Base-by-base conservation (phyloP, 2,888 invertebrate genomes). In the Sericinus montela region DNA sequence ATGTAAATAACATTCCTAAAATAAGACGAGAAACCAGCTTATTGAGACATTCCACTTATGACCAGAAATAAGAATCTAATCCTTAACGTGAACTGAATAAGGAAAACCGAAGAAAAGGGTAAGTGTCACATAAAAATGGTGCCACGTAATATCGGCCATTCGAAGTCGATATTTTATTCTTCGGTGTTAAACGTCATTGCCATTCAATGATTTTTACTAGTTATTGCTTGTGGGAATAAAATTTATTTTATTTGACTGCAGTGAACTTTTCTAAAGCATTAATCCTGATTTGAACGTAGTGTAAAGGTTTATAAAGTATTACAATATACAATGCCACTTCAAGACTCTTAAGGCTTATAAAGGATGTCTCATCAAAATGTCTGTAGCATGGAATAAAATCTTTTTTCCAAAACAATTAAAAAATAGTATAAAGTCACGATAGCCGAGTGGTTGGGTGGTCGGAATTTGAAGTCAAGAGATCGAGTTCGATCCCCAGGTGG, bases 91-190 rank as follows among this genome's bases (percentile, higher is more conserved):
- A 19, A 36, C 11, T 6, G 15, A 16, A 39, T 48, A 53, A 9
- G 45, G 55, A 52, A 41, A 45, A 45, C 23, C 19, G 45, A 40
- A 23, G 15, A 48, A 23, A 48, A 58, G 39, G 59, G 63, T 53
- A 46, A 11, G 48, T 48, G 28, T 52, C 53, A 14, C 42, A 29
- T 25, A 61, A 50, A 23, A 51, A 29, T 70, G 69, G 79, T 50
- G 50, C 51, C 57, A 57, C 30, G 38, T 68, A 61, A 65, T 72
- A 69, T 68, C 63, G 67, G 62, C 65, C 69, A 60, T 63, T 67
- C 67, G 67, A 74, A 77, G 72, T 76, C 78, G 75, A 83, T 83
- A 83, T 83, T 81, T 80, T 81, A 80, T 80, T 76, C 76, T 57
- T 35, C 75, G 75, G 78, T 79, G 80, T 82, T 82, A 82, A 79